A percentile compares a stretch with the other conserved stretches of the same genome.
Conservation (phyloP, 2,113 vertebrate genomes). For the Nesospiza acunhae region DNA sequence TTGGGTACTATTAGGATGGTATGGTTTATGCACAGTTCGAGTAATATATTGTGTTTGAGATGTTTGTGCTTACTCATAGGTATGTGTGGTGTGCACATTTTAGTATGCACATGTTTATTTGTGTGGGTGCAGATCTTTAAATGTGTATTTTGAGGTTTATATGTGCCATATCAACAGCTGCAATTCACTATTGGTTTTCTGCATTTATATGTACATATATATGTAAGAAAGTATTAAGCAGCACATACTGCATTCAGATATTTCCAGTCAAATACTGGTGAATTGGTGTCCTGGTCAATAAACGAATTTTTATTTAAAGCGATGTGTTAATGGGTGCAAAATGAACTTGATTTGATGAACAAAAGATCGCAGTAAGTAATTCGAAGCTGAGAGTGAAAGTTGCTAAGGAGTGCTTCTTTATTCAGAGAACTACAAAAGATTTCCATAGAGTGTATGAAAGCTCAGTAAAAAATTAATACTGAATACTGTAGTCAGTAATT, state of each 20-base stretch:
- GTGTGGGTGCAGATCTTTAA: background rate
- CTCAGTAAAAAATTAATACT: background rate
- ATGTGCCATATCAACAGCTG: background rate
- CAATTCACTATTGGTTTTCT: background rate
- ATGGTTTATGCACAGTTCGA: background rate
- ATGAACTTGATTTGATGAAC: background rate
- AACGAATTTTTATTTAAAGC: background rate
- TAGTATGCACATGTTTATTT: background rate
- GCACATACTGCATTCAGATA: background rate
- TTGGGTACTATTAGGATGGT: background rate
- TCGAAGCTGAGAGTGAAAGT: background rate
- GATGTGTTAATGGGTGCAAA: background rate
- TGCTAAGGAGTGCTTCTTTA: background rate
- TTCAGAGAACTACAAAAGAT: background rate
- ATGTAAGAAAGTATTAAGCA: background rate
- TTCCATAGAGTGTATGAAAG: background rate
- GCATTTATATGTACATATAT: accelerated
- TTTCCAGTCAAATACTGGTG: background rate
- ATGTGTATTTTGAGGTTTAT: background rate
- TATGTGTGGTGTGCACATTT: background rate
- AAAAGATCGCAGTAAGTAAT: accelerated
- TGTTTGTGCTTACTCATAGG: background rate
- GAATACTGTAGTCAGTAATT: background rate
- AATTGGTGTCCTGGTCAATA: background rate
- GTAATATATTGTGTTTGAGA: background rate